A percentile compares a stretch with the other conserved stretches of the same genome.
These are phyloP conservation scores for Cryptocephalus primarius DNA, from an alignment of 2,888 invertebrate species.

Conservation along the genomic window DNA sequence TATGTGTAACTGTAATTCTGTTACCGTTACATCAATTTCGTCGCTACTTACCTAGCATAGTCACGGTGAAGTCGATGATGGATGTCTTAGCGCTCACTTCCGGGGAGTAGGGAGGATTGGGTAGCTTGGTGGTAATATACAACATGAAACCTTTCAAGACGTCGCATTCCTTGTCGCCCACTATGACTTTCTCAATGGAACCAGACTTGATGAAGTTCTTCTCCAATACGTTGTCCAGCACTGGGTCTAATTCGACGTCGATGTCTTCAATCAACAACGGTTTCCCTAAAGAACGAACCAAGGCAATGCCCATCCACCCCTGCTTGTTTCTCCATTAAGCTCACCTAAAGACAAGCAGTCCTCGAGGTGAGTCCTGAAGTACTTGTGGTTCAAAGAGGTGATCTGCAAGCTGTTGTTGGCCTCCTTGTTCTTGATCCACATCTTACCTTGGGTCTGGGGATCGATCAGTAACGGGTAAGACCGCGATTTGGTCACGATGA, in stretches of 20 bases:
- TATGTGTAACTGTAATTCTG: too few relatives aligned
- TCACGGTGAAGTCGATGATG: conserved; percentile 95
- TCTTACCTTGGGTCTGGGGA: conserved; percentile 94
- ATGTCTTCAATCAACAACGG: conserved; percentile 92
- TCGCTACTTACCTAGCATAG: conserved; percentile 54
- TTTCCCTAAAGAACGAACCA: conserved; percentile 42
- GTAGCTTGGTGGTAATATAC: conserved; percentile 91
- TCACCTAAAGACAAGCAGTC: conserved; percentile 34
- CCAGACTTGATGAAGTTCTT: conserved; percentile 97
- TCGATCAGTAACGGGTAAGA: conserved; percentile 90
- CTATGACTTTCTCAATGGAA: conserved; percentile 86
- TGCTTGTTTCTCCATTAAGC: background rate
- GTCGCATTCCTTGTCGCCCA: conserved; percentile 94
- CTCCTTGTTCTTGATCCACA: conserved; percentile 96
- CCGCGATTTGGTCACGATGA: conserved; percentile 91
- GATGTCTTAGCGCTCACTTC: conserved; percentile 95
- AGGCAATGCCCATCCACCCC: background rate
- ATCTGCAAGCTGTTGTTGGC: conserved; percentile 81
- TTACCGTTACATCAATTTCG: too few relatives aligned
- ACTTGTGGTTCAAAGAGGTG: conserved; percentile 91
- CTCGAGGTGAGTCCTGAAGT: conserved; percentile 52
- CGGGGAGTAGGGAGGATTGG: conserved; percentile 93
- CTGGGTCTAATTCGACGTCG: conserved; percentile 88
- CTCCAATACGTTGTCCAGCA: conserved; percentile 91
- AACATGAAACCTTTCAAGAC: conserved; percentile 92